These are phyloP conservation scores for Heliconius cydno DNA, from an alignment of 2,888 invertebrate species.

Conservation along the genomic window DNA sequence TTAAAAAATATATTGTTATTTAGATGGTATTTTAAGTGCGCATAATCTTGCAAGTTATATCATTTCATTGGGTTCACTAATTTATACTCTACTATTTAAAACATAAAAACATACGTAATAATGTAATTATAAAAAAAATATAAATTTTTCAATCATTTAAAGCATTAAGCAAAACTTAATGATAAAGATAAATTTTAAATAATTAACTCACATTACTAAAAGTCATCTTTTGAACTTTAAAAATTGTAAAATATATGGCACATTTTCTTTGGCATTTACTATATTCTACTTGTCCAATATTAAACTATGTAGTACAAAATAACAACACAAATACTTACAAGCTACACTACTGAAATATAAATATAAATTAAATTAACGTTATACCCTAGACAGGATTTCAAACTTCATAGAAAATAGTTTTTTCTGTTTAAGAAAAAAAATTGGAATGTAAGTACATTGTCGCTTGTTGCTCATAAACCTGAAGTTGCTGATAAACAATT, in stretches of 20 bases:
- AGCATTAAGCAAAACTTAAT: no score
- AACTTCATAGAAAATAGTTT: not conserved
- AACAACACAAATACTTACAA: not conserved
- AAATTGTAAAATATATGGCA: constrained; percentile 11
- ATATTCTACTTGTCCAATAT: not conserved
- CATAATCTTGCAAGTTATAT: not conserved
- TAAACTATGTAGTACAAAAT: no score
- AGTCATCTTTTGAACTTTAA: not conserved
- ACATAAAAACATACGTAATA: not conserved
- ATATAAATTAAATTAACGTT: not conserved
- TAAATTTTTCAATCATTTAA: no score
- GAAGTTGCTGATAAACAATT: constrained; percentile 1
- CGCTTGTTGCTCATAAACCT: not conserved
- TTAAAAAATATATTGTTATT: no score
- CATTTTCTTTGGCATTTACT: constrained; percentile 10
- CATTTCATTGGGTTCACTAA: not conserved
- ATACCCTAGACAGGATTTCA: not conserved
- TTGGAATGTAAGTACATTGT: not conserved
- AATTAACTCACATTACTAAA: no score
- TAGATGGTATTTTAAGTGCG: no score
- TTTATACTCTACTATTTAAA: not conserved
- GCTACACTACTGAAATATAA: not conserved
- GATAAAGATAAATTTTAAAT: not conserved
- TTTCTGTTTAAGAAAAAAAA: not conserved
- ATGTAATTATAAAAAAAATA: no score